phyloP scores from a whole-genome alignment of 1,140 invertebrate genomes.

The Aphelenchoides avenae region DNA sequence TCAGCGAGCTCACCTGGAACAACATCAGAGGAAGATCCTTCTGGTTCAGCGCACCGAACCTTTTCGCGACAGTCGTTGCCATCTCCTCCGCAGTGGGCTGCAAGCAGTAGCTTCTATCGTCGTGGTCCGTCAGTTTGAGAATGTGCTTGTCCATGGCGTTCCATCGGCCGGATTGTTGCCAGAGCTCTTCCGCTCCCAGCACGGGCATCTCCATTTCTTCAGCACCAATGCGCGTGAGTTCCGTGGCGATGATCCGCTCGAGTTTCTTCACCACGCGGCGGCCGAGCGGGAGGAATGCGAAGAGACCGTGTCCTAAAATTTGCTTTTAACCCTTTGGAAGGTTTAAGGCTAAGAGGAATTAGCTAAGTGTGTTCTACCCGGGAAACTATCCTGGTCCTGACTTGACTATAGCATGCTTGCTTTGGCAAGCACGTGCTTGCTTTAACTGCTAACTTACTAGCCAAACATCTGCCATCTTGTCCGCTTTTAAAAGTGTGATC shows the following conservation, averaged over 20 bases:
- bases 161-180: conserved; percentile 33
- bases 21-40: conserved; percentile 29
- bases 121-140: conserved; percentile 30
- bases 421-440: too few species aligned
- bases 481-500: too few species aligned
- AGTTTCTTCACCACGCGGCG: conserved; percentile 41
- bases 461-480: too few species aligned
- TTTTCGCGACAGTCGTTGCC: conserved; percentile 14
- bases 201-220: conserved; percentile 34
- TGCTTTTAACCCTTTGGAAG: too few species aligned
- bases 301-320: conserved; percentile 31
- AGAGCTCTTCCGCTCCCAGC: conserved; percentile 21
- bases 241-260: conserved; percentile 22
- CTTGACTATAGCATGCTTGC: too few species aligned
- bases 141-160: conserved; percentile 25
- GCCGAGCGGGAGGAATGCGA: conserved; percentile 33
- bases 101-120: conserved; percentile 29
- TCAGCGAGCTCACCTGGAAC: conserved; percentile 28
- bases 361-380: too few species aligned
- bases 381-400: too few species aligned
- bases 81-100: conserved; percentile 43
- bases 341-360: too few species aligned
- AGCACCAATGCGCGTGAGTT: conserved; percentile 31
- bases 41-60: conserved; percentile 13
- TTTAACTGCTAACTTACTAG: too few species aligned